phyloP scores from a whole-genome alignment of 2,888 invertebrate genomes.

The Archips crataeganus region DNA sequence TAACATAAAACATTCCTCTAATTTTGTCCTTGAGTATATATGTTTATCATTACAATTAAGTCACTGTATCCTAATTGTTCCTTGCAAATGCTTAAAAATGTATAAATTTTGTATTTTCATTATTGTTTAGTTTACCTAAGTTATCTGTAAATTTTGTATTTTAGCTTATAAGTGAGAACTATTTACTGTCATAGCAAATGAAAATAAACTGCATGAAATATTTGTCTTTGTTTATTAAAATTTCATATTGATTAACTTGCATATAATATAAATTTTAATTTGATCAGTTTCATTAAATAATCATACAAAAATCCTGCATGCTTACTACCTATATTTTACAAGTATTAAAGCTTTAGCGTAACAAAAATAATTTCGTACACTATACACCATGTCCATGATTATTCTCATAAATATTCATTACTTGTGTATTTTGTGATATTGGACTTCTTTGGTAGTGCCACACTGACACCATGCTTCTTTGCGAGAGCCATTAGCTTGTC shows the following conservation, averaged over 20 bases:
- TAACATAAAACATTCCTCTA: too few relatives aligned
- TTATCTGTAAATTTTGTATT: slow-evolving; percentile 31
- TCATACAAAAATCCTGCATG: slow-evolving; percentile 82
- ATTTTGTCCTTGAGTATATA: too few relatives aligned
- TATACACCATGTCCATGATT: slow-evolving; percentile 59
- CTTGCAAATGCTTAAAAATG: background rate
- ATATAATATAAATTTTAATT: slow-evolving; percentile 82
- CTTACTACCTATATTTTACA: slow-evolving; percentile 84
- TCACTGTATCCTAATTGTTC: background rate
- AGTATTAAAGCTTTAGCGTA: slow-evolving; percentile 85
- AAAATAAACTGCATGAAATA: slow-evolving; percentile 67
- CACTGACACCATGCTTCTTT: slow-evolving; percentile 83
- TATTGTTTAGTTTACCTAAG: slow-evolving; percentile 22
- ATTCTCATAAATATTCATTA: slow-evolving; percentile 87
- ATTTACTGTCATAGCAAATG: slow-evolving; percentile 47
- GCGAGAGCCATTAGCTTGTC: slow-evolving; percentile 80
- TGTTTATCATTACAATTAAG: background rate
- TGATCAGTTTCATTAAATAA: slow-evolving; percentile 82
- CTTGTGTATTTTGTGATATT: slow-evolving; percentile 89
- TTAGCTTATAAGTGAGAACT: slow-evolving; percentile 12
- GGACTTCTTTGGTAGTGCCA: slow-evolving; percentile 85
- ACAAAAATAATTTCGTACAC: slow-evolving; percentile 78
- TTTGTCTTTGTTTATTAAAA: slow-evolving; percentile 77
- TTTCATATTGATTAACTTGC: slow-evolving; percentile 81
- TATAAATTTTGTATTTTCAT: background rate